A percentile compares a stretch with the other conserved stretches of the same genome.
Evolutionary conservation across 2,888 invertebrate species (phyloP).

Genomic region (Reticulitermes lucifugus): DNA sequence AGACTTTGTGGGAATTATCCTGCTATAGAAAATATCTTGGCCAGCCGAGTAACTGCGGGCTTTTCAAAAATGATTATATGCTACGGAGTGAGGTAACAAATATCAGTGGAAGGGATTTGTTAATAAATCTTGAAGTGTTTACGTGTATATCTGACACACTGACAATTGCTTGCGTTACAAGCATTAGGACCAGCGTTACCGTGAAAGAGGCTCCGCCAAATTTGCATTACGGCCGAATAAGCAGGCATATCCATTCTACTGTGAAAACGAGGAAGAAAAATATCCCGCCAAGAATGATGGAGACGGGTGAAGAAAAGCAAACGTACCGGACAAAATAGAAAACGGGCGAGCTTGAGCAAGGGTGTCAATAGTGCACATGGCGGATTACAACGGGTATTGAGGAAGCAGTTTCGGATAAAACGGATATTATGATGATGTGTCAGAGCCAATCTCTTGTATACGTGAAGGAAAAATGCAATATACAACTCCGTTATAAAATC

Average conservation of each 20-base stretch:
- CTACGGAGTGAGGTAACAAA: no score
- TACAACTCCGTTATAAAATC: no score
- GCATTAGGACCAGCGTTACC: no score
- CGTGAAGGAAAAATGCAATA: no score
- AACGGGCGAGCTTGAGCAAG: background rate
- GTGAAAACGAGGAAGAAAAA: slow-evolving; percentile 1
- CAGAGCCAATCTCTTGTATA: no score
- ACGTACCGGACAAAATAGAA: background rate
- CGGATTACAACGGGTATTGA: no score
- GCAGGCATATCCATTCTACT: background rate
- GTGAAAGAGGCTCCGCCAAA: background rate
- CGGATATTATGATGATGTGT: no score
- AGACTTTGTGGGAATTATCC: background rate
- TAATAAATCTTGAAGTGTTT: background rate
- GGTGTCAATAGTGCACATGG: background rate
- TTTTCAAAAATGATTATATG: background rate
- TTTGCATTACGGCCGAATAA: slow-evolving; percentile 8
- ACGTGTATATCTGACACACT: no score
- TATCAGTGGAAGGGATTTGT: background rate
- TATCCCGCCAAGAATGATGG: background rate
- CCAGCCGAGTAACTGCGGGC: background rate
- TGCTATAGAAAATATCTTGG: no score
- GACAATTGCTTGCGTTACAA: no score
- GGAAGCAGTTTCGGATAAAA: no score
- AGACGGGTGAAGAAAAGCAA: background rate